Evolutionary conservation across 2,888 invertebrate species (phyloP).

Genomic region (Amiota minor): DNA sequence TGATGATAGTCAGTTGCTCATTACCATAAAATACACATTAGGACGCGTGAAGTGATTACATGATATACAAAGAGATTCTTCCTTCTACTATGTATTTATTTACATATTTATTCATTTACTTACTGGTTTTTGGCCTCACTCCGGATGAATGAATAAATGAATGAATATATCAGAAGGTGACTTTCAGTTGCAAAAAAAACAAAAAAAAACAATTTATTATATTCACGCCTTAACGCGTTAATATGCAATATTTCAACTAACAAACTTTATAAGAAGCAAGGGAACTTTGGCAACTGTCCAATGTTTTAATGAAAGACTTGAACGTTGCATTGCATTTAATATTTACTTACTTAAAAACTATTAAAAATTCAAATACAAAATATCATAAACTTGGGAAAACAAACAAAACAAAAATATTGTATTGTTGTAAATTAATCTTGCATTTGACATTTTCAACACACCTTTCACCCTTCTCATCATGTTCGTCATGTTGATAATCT

Average conservation of each 20-base stretch:
- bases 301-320: background rate
- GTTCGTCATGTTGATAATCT: background rate
- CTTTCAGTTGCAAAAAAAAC: background rate
- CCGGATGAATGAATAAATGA: too few relatives aligned
- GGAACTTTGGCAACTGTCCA: background rate
- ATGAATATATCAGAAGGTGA: too few relatives aligned
- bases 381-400: conserved; percentile 5
- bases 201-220: background rate
- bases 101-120: background rate
- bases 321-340: background rate
- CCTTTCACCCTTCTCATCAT: background rate
- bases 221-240: conserved; percentile 5
- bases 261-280: background rate
- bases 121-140: background rate
- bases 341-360: background rate
- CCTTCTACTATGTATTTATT: background rate
- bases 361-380: conserved; percentile 10
- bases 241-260: background rate
- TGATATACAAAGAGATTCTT: background rate
- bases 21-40: conserved; percentile 60
- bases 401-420: background rate
- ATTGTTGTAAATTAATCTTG: too few relatives aligned
- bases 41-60: conserved; percentile 24
- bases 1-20: conserved; percentile 25
- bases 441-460: background rate